phyloP scores from a whole-genome alignment of 2,113 vertebrate genomes.

The Hiodon alosoides region DNA sequence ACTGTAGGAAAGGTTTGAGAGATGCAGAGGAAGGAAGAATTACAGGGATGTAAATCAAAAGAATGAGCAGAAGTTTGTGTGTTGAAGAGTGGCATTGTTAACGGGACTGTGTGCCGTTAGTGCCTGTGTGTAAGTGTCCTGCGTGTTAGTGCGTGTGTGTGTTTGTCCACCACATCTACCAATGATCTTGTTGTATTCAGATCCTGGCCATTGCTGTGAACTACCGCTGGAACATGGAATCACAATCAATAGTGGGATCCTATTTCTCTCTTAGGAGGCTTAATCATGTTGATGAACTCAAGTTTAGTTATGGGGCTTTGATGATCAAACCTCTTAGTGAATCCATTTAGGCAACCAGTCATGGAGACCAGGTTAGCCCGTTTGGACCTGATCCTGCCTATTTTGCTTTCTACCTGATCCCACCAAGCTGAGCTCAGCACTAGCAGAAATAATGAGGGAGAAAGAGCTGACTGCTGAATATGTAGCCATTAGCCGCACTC shows the following conservation, averaged over 20 bases:
- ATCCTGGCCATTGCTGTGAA: too few relatives aligned
- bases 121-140: neutral
- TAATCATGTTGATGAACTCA: too few relatives aligned
- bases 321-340: neutral
- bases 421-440: slow-evolving; percentile 29
- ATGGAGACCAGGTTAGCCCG: slow-evolving; percentile 2
- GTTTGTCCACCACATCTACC: neutral
- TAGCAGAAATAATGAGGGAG: slow-evolving; percentile 41
- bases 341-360: too few relatives aligned
- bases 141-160: neutral
- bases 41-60: too few relatives aligned
- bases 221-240: too few relatives aligned
- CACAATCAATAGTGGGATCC: too few relatives aligned
- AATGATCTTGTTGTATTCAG: too few relatives aligned
- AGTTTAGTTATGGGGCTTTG: neutral
- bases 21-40: too few relatives aligned
- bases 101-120: neutral
- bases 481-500: slow-evolving; percentile 37
- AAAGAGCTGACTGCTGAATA: slow-evolving; percentile 44
- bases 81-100: slow-evolving; percentile 27
- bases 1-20: slow-evolving; percentile 11
- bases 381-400: neutral
- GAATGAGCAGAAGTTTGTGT: neutral
- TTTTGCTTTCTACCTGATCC: slow-evolving; percentile 14
- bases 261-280: too few relatives aligned